Conservation (phyloP, 1,140 invertebrate species). For the Euura saliciscinereae region DNA sequence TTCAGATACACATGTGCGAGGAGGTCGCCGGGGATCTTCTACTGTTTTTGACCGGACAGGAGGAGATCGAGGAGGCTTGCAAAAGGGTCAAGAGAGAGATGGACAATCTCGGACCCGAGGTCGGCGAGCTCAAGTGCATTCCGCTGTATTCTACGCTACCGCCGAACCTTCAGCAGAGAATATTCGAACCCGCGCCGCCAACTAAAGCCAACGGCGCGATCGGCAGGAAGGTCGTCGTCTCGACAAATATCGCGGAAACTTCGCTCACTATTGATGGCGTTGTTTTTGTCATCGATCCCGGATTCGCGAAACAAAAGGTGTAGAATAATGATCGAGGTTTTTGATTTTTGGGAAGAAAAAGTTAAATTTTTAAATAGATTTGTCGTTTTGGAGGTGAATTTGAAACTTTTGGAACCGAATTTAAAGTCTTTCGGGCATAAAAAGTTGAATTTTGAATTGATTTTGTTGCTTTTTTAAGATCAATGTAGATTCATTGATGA, state of each 20-base stretch:
- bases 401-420: no score
- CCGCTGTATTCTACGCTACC: conserved; percentile 98
- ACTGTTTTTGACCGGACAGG: conserved; percentile 93
- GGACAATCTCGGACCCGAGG: conserved; percentile 94
- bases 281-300: conserved; percentile 99
- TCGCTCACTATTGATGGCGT: conserved; percentile 99
- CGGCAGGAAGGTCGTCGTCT: conserved; percentile 95
- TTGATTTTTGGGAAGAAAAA: no score
- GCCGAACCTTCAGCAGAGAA: conserved; percentile 95
- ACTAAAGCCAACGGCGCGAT: conserved; percentile 93
- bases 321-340: conserved; percentile 20
- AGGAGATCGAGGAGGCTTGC: conserved; percentile 99
- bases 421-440: no score
- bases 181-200: conserved; percentile 95
- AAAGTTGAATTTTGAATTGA: no score
- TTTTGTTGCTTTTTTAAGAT: no score
- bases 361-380: no score
- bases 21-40: conserved; percentile 93
- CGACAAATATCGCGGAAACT: conserved; percentile 99
- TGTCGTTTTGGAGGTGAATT: no score
- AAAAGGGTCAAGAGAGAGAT: conserved; percentile 97
- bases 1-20: conserved; percentile 99
- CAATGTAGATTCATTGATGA: no score
- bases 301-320: conserved; percentile 98
- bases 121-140: conserved; percentile 98